A percentile compares a stretch with the other conserved stretches of the same genome.
These are phyloP conservation scores for Gymnorhina tibicen DNA, from an alignment of 2,113 vertebrate genomes.

Conservation along the genomic window DNA sequence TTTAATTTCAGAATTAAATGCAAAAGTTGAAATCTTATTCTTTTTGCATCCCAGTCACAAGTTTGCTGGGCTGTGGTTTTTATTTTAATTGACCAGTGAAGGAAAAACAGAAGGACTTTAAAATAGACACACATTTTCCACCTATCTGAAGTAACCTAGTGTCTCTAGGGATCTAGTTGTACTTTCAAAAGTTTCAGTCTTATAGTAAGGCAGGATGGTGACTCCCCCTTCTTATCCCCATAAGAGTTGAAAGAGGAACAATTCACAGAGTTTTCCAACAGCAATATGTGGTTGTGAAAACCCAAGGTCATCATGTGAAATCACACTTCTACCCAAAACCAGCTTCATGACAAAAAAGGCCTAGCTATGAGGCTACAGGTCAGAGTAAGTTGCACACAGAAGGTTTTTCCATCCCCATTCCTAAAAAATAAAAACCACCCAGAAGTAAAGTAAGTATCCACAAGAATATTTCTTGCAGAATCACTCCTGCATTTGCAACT, in stretches of 20 bases:
- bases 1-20: conserved; percentile 1
- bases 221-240: neutral
- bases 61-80: neutral
- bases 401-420: neutral
- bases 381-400: neutral
- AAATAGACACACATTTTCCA: neutral
- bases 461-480: neutral
- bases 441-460: neutral
- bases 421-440: neutral
- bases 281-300: neutral
- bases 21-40: neutral
- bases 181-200: neutral
- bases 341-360: neutral
- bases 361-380: neutral
- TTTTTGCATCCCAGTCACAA: neutral
- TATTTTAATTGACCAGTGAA: neutral
- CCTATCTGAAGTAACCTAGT: neutral
- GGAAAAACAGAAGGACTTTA: neutral
- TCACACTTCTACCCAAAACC: neutral
- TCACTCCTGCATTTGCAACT: neutral
- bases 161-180: neutral
- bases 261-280: neutral
- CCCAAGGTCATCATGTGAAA: neutral
- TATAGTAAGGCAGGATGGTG: neutral
- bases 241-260: neutral